These are phyloP conservation scores for Lycia hirtaria DNA, from an alignment of 2,888 invertebrate genomes.

Conservation along the genomic window DNA sequence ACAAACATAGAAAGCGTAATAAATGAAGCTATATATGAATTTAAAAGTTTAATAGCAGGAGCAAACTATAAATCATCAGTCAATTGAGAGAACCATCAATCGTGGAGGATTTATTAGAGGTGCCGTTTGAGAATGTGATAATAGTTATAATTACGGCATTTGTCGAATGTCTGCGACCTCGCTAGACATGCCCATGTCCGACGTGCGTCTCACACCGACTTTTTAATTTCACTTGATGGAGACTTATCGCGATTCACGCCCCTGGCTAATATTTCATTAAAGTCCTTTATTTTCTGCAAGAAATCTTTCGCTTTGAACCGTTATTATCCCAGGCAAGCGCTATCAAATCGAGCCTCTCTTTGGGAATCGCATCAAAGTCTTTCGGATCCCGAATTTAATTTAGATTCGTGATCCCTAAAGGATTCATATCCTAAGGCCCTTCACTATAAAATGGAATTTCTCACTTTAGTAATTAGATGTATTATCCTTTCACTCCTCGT, in stretches of 20 bases:
- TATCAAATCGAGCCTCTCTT: slow-evolving; percentile 54
- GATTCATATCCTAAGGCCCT: slow-evolving; percentile 35
- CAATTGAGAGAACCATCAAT: slow-evolving; percentile 50
- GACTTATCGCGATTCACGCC: slow-evolving; percentile 48
- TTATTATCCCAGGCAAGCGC: slow-evolving; percentile 53
- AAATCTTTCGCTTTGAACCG: slow-evolving; percentile 49
- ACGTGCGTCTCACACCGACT: slow-evolving; percentile 19
- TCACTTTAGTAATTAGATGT: slow-evolving; percentile 53
- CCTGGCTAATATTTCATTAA: slow-evolving; percentile 47
- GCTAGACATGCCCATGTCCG: slow-evolving; percentile 3
- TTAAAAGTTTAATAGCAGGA: slow-evolving; percentile 56
- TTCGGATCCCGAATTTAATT: slow-evolving; percentile 53
- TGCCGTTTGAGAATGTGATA: slow-evolving; percentile 40
- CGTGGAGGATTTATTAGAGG: slow-evolving; percentile 40
- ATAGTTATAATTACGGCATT: slow-evolving; percentile 45
- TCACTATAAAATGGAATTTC: slow-evolving; percentile 51
- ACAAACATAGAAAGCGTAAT: slow-evolving; percentile 52
- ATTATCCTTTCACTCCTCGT: slow-evolving; percentile 50
- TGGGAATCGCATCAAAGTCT: slow-evolving; percentile 51
- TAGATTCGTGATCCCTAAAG: slow-evolving; percentile 46
- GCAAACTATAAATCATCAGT: slow-evolving; percentile 62
- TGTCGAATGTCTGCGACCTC: slow-evolving; percentile 22
- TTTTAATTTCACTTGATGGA: slow-evolving; percentile 44
- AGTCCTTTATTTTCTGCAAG: slow-evolving; percentile 50
- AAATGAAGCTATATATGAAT: slow-evolving; percentile 48